These are phyloP conservation scores for Kryptopterus vitreolus DNA, from an alignment of 2,797 vertebrate species.

Conservation along the genomic window DNA sequence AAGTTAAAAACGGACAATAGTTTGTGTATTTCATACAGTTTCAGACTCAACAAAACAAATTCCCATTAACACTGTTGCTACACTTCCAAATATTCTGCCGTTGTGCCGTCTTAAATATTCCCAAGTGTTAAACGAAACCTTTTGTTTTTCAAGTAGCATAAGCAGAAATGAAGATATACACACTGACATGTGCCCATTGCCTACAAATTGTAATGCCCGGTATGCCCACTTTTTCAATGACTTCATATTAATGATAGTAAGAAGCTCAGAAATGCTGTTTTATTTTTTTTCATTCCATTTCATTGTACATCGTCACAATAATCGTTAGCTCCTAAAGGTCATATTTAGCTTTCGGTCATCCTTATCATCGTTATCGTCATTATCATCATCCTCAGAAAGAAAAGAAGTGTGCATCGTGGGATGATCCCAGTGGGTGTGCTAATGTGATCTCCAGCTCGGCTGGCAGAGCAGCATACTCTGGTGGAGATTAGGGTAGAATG, in stretches of 20 bases:
- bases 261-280: background rate
- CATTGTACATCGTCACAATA: constrained; percentile 15
- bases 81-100: background rate
- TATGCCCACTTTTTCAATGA: background rate
- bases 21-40: no score
- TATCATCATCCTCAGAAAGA: constrained; percentile 29
- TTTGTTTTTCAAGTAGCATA: background rate
- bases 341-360: constrained; percentile 34
- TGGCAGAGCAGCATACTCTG: constrained; percentile 34
- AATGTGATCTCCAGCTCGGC: constrained; percentile 39
- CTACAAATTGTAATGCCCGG: background rate
- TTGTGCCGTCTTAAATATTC: background rate
- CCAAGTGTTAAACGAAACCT: background rate
- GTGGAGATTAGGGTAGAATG: constrained; percentile 35
- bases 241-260: background rate
- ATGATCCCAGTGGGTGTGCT: constrained; percentile 31
- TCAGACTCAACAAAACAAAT: background rate
- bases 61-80: background rate
- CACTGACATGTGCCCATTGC: constrained; percentile 2
- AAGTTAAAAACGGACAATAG: no score
- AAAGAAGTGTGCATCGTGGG: constrained; percentile 6
- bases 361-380: background rate
- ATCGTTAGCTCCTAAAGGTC: constrained; percentile 31
- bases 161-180: background rate
- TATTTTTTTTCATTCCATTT: background rate